These are phyloP conservation scores for Calliphora vicina DNA, from an alignment of 1,140 invertebrate genomes.

Conservation along the genomic window DNA sequence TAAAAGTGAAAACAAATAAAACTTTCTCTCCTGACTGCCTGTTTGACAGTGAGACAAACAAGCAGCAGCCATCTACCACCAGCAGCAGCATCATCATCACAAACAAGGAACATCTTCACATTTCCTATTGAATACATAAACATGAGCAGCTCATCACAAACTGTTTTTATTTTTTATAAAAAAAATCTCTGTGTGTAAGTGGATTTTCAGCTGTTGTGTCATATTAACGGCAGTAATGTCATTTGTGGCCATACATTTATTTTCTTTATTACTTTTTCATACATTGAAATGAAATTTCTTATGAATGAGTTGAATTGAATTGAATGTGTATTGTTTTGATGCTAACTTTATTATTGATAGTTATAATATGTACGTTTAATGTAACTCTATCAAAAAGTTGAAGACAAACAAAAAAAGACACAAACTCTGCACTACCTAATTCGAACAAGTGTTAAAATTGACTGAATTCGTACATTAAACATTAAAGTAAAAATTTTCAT, in stretches of 20 bases:
- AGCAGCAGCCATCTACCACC: neutral
- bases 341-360: neutral
- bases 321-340: neutral
- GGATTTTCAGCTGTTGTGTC: neutral
- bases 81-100: neutral
- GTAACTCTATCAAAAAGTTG: neutral
- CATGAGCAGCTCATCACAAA: constrained; percentile 14
- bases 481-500: neutral
- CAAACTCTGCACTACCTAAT: neutral
- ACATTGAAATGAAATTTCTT: no score
- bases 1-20: constrained; percentile 17
- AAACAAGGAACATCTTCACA: constrained; percentile 13
- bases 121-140: constrained; percentile 6
- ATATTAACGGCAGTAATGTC: neutral
- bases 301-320: neutral
- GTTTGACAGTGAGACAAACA: neutral
- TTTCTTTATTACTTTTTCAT: neutral
- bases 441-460: constrained; percentile 33
- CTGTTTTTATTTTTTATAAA: no score
- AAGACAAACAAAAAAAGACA: neutral
- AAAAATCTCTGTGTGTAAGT: no score
- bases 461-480: neutral
- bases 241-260: neutral
- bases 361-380: neutral
- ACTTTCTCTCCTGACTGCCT: neutral